Evolutionary conservation across 2,797 vertebrate genomes (phyloP).

Genomic region (Champsocephalus esox): DNA sequence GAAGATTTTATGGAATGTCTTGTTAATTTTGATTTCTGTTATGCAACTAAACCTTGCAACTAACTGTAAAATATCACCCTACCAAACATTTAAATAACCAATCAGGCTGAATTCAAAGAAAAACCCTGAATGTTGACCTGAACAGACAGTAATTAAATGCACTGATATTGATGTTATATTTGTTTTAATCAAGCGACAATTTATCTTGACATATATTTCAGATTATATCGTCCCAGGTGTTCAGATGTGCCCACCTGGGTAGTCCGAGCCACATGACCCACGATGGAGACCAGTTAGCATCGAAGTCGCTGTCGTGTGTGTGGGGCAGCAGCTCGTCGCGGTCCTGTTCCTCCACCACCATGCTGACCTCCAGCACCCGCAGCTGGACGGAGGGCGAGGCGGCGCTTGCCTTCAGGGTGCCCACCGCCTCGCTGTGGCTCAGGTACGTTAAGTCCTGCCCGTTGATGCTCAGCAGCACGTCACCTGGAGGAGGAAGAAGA

Average conservation of each 20-base stretch:
- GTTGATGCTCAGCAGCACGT: constrained; percentile 96
- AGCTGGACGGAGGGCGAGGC: constrained; percentile 91
- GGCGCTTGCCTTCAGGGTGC: constrained; percentile 96
- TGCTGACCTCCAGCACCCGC: constrained; percentile 93
- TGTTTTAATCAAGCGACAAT: no score
- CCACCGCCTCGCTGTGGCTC: constrained; percentile 97
- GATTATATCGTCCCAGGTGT: no score
- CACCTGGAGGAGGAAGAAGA: constrained; percentile 81
- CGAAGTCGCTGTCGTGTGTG: constrained; percentile 93
- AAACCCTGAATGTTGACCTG: no score
- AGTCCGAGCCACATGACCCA: constrained; percentile 99
- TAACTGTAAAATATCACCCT: background rate
- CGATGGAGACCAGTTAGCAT: constrained; percentile 97
- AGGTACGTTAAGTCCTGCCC: constrained; percentile 95
- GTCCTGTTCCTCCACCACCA: constrained; percentile 88
- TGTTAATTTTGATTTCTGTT: no score
- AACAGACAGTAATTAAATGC: no score
- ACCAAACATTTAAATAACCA: background rate
- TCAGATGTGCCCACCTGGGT: constrained; percentile 87
- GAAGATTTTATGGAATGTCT: no score
- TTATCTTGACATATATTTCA: no score
- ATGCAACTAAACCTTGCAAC: no score
- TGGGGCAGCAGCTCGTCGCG: constrained; percentile 88
- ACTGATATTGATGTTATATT: no score
- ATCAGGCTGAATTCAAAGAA: no score